Base-by-base conservation (phyloP, 2,113 vertebrate genomes). In the Salminus brasiliensis region DNA sequence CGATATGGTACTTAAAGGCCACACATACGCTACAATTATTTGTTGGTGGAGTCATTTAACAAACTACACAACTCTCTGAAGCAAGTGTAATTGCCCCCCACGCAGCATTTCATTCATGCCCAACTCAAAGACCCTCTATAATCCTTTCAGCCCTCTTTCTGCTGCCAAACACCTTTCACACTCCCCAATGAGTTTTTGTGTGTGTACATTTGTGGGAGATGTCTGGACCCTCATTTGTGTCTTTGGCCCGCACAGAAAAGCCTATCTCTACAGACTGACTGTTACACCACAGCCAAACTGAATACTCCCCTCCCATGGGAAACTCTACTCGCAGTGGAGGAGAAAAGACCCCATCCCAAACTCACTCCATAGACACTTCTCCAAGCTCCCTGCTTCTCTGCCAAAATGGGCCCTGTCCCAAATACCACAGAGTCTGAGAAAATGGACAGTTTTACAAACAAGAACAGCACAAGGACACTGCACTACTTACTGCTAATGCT, bases 81-180 rank as follows among this genome's bases (percentile, higher is more conserved):
- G 30, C 60, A 60, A 74, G 39, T 32, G 12, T 57, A 39, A 74
- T 74, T 43, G 5, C 16, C 60, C 27, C 60, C 62, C 30, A 74
- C 7, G n/a, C 18, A 27, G 29, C 2, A 32, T 59, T 74, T 68
- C 63, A 32, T 68, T 68, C 52, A 66, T 7, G 39, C 43, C 71
- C 16, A 49, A 16, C 49, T 63, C 39, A 55, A 76, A 74, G 27
- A 39, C 29, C 34, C 41, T 72, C 74, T 60, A 45, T 65, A 53
- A 41, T 70, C 39, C 36, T 53, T 57, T 73, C 69, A 59, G n/a
- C 29, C 12, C 60, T 29, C 29, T 32, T 63, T 59, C 55, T 66
- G n/a, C 60, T 67, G 60, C 75, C 68, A 78, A 78, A 66, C 15
- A 63, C 43, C 70, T 15, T 77, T 74, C 39, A 72, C 68, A 63